Evolutionary conservation across 2,113 vertebrate species (phyloP).

Genomic region (Entosphenus tridentatus): DNA sequence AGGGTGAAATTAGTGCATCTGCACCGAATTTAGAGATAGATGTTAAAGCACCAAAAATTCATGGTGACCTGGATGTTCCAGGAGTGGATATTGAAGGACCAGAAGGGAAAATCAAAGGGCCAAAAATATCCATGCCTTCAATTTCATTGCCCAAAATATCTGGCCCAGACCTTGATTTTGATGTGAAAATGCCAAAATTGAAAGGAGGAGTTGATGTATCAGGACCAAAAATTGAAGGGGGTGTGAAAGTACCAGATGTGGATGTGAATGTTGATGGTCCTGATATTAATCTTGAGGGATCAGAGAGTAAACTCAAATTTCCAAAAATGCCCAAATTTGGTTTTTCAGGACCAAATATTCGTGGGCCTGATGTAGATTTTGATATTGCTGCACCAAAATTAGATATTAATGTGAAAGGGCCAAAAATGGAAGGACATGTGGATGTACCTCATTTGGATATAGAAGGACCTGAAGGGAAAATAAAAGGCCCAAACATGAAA

Average conservation of each 20-base stretch:
- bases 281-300: constrained; percentile 8
- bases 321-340: constrained; percentile 8
- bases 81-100: accelerated
- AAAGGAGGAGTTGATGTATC: neutral
- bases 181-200: neutral
- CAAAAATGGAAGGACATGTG: neutral
- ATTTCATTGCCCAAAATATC: no score
- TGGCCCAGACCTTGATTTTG: neutral
- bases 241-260: neutral
- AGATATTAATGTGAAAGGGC: neutral
- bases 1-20: constrained; percentile 8
- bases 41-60: neutral
- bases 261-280: constrained; percentile 11
- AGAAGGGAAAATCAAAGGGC: constrained; percentile 6
- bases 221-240: neutral
- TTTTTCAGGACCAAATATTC: constrained; percentile 8
- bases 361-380: constrained; percentile 7
- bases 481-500: constrained; percentile 10
- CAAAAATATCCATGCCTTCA: constrained; percentile 4
- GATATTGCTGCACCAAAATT: neutral
- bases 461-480: constrained; percentile 10
- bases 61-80: neutral
- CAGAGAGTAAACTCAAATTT: accelerated
- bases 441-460: constrained; percentile 11
- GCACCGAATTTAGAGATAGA: constrained; percentile 2